These are phyloP conservation scores for Agrochola lota DNA, from an alignment of 2,888 invertebrate genomes.

Conservation along the genomic window DNA sequence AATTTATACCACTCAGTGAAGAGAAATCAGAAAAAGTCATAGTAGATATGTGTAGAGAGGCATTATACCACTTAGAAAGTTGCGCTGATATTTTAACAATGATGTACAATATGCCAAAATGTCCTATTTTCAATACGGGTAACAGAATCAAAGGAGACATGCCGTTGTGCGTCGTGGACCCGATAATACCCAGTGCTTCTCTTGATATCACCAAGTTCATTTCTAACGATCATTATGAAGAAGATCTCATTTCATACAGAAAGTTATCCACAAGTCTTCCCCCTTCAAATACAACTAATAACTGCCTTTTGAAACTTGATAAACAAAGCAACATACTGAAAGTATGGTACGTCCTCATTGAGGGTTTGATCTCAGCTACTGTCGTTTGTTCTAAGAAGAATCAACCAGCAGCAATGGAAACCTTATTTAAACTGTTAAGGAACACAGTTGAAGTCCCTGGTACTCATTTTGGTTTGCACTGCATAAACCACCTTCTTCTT, in stretches of 20 bases:
- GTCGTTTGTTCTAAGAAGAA: conserved; percentile 97
- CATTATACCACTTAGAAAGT: conserved; percentile 95
- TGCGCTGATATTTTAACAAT: conserved; percentile 96
- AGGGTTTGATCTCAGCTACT: conserved; percentile 95
- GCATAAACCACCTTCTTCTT: conserved; percentile 97
- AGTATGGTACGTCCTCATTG: conserved; percentile 97
- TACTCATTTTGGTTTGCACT: conserved; percentile 96
- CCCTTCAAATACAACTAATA: conserved; percentile 86
- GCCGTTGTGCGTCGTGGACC: conserved; percentile 95
- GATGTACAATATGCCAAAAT: conserved; percentile 98
- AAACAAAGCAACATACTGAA: conserved; percentile 95
- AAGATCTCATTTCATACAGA: conserved; percentile 92
- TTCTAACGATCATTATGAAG: conserved; percentile 92
- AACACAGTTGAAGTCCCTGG: conserved; percentile 95
- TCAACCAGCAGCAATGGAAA: conserved; percentile 96
- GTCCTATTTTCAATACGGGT: conserved; percentile 97
- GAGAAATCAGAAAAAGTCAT: conserved; percentile 88
- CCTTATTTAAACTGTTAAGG: conserved; percentile 95
- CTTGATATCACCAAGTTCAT: conserved; percentile 93
- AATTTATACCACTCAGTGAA: conserved; percentile 86
- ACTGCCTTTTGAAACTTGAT: conserved; percentile 92
- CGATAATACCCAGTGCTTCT: conserved; percentile 94
- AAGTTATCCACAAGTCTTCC: conserved; percentile 90
- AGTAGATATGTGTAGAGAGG: conserved; percentile 93
- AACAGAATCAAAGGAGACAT: conserved; percentile 95